phyloP scores from a whole-genome alignment of 1,140 invertebrate species.

The Drosophila burlai region DNA sequence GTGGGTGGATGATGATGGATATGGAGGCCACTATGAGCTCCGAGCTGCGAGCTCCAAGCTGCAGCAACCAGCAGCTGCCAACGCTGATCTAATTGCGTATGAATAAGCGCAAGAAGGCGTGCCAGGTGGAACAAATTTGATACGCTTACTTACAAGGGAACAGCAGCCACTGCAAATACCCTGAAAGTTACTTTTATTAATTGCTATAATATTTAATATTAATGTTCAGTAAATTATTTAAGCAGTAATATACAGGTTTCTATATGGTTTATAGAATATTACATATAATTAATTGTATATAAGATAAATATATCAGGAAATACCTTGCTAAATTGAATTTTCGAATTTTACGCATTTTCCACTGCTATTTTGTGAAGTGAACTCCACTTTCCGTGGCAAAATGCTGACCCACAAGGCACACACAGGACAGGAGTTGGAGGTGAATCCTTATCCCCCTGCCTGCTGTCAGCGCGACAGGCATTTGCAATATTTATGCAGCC shows the following conservation, averaged over 20 bases:
- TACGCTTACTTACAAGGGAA: conserved; percentile 2
- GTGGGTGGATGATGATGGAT: conserved; percentile 23
- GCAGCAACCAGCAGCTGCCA: conserved; percentile 24
- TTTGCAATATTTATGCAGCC: conserved; percentile 59
- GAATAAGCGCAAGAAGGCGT: conserved; percentile 50
- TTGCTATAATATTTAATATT: not conserved
- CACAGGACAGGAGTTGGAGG: not conserved
- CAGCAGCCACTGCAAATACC: conserved; percentile 8
- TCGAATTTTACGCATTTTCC: conserved; percentile 4
- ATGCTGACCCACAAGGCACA: conserved; percentile 40
- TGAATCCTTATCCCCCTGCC: conserved; percentile 7
- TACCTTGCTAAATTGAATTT: not conserved
- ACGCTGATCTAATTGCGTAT: conserved; percentile 71
- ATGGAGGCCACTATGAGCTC: conserved; percentile 14
- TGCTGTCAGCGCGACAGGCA: conserved; percentile 33
- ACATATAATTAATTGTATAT: not conserved
- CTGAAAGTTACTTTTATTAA: conserved; percentile 2
- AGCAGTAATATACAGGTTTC: not conserved
- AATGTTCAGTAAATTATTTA: not conserved
- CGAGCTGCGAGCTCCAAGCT: conserved; percentile 18
- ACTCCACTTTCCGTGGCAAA: conserved; percentile 32
- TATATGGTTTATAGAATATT: not conserved
- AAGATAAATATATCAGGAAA: not conserved
- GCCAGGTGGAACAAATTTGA: conserved; percentile 33
- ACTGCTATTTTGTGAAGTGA: conserved; percentile 5